Evolutionary conservation across 2,888 invertebrate species (phyloP).

Genomic region (Hirtodrosophila confusa): DNA sequence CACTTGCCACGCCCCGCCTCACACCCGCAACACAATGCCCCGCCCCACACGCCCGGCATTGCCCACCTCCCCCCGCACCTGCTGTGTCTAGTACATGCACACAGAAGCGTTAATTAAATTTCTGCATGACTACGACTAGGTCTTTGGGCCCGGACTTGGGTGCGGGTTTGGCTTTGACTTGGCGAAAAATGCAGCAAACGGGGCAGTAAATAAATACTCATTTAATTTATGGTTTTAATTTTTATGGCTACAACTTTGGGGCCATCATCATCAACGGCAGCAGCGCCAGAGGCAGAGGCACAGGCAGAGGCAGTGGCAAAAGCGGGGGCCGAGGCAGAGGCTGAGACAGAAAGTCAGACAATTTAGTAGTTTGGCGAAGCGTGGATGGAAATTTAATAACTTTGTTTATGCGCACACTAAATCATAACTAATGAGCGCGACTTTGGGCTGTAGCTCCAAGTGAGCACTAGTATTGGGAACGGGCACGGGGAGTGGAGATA

Average conservation of each 20-base stretch:
- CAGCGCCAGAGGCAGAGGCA: constrained; percentile 9
- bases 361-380: constrained; percentile 78
- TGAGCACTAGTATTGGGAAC: constrained; percentile 10
- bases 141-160: constrained; percentile 10
- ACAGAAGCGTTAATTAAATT: constrained; percentile 79
- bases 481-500: not conserved
- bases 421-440: constrained; percentile 77
- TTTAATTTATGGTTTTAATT: constrained; percentile 80
- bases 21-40: not conserved
- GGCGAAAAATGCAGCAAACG: constrained; percentile 62
- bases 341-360: constrained; percentile 57
- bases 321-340: constrained; percentile 4
- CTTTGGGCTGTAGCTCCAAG: constrained; percentile 30
- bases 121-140: constrained; percentile 61
- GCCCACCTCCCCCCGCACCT: constrained; percentile 46
- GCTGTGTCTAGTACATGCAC: constrained; percentile 75
- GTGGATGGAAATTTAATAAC: constrained; percentile 79
- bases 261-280: constrained; percentile 49
- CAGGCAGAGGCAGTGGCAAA: not conserved
- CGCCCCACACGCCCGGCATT: not conserved
- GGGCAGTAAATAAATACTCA: constrained; percentile 77
- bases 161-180: constrained; percentile 13
- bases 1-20: constrained; percentile 36
- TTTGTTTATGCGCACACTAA: constrained; percentile 79
- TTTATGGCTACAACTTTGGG: constrained; percentile 77